Percentiles rank a stretch among this genome's conserved stretches.
Evolutionary conservation across 2,113 vertebrate genomes (phyloP).

Genomic region (Sakesphorus luctuosus): DNA sequence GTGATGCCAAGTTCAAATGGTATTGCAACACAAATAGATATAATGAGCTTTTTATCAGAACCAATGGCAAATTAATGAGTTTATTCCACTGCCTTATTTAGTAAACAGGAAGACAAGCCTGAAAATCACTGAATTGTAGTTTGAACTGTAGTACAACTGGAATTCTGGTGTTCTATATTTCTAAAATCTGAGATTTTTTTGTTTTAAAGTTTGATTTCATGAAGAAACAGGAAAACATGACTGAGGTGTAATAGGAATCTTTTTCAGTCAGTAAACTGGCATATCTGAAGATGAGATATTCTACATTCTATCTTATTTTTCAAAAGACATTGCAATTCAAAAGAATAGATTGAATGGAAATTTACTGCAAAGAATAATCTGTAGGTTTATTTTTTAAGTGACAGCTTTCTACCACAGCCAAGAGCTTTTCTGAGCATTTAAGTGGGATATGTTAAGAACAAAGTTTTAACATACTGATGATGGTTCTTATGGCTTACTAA

Average conservation of each 20-base stretch:
- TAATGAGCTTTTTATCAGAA: neutral
- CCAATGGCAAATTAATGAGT: neutral
- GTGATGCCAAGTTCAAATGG: neutral
- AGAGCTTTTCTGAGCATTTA: neutral
- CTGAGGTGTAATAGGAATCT: neutral
- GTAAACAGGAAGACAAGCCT: neutral
- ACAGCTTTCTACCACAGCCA: neutral
- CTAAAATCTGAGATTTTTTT: neutral
- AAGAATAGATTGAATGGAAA: neutral
- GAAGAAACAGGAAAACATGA: neutral
- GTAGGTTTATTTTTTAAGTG: neutral
- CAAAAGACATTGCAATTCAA: neutral
- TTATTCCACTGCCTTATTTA: neutral
- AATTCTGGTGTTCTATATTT: neutral
- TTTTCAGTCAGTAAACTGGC: neutral
- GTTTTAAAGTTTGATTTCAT: neutral
- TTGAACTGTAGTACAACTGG: neutral
- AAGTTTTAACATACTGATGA: neutral
- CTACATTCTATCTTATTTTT: neutral
- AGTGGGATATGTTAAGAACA: neutral
- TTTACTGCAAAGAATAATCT: neutral
- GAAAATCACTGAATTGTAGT: neutral
- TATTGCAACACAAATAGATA: neutral
- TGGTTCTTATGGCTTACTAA: neutral
- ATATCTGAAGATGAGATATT: neutral